Percentiles rank a stretch among this genome's conserved stretches.
Evolutionary conservation across 1,140 invertebrate species (phyloP).

Genomic region (Zaprionus camerounensis): DNA sequence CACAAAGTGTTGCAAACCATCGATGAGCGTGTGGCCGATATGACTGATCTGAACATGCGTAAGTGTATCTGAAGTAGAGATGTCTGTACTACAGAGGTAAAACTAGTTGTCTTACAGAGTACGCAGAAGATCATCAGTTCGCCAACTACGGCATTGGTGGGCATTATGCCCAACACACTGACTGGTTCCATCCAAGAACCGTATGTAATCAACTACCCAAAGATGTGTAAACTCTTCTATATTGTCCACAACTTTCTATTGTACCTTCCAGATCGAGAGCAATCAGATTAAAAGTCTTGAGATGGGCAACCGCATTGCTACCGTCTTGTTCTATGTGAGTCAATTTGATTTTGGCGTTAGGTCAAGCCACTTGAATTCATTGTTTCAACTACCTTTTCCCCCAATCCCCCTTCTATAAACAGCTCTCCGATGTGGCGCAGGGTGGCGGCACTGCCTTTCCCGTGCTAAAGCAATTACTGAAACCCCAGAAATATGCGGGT

Average conservation of each 20-base stretch:
- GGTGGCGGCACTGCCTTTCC: constrained; percentile 98
- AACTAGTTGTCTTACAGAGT: constrained; percentile 57
- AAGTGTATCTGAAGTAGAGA: neutral
- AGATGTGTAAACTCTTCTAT: neutral
- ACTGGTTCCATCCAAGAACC: constrained; percentile 80
- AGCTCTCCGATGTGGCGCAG: constrained; percentile 97
- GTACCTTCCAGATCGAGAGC: constrained; percentile 35
- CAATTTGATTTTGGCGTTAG: constrained; percentile 60
- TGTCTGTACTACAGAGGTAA: neutral
- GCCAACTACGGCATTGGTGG: constrained; percentile 90
- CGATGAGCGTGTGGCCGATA: constrained; percentile 89
- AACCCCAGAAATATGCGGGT: constrained; percentile 89
- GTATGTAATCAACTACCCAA: constrained; percentile 34
- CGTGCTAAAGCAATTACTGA: constrained; percentile 90
- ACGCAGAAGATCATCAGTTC: constrained; percentile 87
- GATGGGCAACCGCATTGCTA: constrained; percentile 79
- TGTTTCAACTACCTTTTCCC: neutral
- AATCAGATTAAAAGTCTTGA: constrained; percentile 17
- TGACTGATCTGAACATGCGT: constrained; percentile 92
- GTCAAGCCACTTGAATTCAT: constrained; percentile 2
- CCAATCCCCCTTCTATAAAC: neutral
- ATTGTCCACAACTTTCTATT: neutral
- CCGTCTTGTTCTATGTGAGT: constrained; percentile 79
- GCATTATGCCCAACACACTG: constrained; percentile 89
- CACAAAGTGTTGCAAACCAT: constrained; percentile 91